Conservation (phyloP, 30 jellyfish, hydroid and myxozoan species). For the Catostylus mosaicus region DNA sequence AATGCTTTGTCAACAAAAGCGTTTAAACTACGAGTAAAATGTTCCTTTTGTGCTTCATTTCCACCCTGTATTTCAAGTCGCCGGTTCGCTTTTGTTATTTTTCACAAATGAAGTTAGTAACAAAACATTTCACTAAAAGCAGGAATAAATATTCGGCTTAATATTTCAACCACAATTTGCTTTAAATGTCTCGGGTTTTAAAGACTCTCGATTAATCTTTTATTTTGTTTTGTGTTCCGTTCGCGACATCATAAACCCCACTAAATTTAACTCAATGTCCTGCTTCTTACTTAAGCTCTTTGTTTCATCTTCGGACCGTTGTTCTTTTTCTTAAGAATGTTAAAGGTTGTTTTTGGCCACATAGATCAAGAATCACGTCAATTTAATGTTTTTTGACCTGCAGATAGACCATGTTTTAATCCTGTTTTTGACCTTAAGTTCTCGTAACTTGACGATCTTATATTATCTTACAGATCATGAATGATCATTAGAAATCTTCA, state of each 20-base stretch:
- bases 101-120: too few relatives aligned
- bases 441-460: too few relatives aligned
- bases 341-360: background rate
- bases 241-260: background rate
- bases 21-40: too few relatives aligned
- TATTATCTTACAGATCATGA: too few relatives aligned
- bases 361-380: background rate
- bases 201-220: background rate
- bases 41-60: too few relatives aligned
- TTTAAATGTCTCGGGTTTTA: background rate
- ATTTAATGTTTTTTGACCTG: background rate
- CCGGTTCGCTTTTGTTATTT: too few relatives aligned
- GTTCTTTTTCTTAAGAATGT: background rate
- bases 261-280: background rate
- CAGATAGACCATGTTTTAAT: too few relatives aligned
- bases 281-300: background rate
- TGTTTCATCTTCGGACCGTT: background rate
- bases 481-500: too few relatives aligned
- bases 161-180: constrained; percentile 7
- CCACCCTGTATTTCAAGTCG: too few relatives aligned
- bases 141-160: constrained; percentile 17
- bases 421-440: too few relatives aligned
- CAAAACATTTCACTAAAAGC: too few relatives aligned
- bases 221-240: background rate
- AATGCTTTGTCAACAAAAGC: background rate